phyloP scores from a whole-genome alignment of 2,113 vertebrate genomes.

The Phycodurus eques region DNA sequence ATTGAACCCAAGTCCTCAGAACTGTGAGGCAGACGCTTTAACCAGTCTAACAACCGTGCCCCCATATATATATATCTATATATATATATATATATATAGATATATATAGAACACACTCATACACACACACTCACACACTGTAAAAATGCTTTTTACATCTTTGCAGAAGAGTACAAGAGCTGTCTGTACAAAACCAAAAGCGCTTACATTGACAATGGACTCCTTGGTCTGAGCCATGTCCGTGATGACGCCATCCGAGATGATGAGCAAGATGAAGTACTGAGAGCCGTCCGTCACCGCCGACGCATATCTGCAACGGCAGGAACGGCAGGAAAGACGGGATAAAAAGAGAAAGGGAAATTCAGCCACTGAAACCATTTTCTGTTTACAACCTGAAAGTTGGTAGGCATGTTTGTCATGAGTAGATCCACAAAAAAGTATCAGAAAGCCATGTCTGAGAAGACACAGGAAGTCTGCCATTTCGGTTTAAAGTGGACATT shows the following conservation, averaged over 20 bases:
- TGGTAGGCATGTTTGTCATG: not conserved
- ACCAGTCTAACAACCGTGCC: no score
- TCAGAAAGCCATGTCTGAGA: not conserved
- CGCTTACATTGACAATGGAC: slow-evolving; percentile 87
- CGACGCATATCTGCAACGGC: slow-evolving; percentile 81
- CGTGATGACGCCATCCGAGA: slow-evolving; percentile 96
- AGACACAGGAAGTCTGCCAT: not conserved
- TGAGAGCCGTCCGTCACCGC: slow-evolving; percentile 93
- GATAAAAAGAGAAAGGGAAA: not conserved
- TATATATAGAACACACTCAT: no score
- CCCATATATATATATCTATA: no score
- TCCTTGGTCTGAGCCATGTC: slow-evolving; percentile 99
- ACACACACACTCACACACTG: not conserved
- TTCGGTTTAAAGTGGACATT: not conserved
- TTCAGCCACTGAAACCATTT: not conserved
- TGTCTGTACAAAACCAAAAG: not conserved
- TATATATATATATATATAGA: no score
- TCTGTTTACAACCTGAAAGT: not conserved
- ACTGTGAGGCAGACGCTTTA: no score
- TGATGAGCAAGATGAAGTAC: slow-evolving; percentile 95
- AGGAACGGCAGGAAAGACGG: not conserved
- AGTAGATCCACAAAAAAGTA: not conserved
- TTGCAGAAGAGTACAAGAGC: not conserved
- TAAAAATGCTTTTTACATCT: not conserved
- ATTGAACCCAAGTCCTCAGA: no score